Conservation (phyloP, 2,888 invertebrate genomes). For the Hydropsyche betteni region DNA sequence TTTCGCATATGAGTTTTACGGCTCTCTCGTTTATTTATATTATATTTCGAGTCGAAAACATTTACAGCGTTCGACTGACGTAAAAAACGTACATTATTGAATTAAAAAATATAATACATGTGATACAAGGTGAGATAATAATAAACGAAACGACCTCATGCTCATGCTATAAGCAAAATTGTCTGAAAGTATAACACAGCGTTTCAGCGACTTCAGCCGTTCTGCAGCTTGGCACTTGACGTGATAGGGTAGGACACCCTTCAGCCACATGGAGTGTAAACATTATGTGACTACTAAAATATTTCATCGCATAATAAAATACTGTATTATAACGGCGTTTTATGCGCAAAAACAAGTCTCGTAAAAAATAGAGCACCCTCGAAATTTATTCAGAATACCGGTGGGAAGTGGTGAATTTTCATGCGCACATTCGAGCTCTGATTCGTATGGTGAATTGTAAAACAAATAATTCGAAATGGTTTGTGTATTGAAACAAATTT, state of each 20-base stretch:
- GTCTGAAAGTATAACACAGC: not conserved
- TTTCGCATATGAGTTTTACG: too few relatives aligned
- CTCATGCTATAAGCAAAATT: conserved; percentile 20
- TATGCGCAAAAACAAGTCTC: conserved; percentile 17
- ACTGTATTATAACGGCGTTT: conserved; percentile 28
- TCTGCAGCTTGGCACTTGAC: conserved; percentile 32
- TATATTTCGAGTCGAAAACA: too few relatives aligned
- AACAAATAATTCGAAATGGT: too few relatives aligned
- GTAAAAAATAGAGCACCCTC: conserved; percentile 25
- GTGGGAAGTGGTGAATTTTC: too few relatives aligned
- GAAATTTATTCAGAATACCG: conserved; percentile 8
- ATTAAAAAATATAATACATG: too few relatives aligned
- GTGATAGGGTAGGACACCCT: conserved; percentile 31
- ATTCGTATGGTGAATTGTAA: too few relatives aligned
- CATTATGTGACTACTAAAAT: conserved; percentile 27
- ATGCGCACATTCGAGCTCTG: too few relatives aligned
- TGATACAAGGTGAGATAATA: not conserved
- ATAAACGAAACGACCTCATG: conserved; percentile 10
- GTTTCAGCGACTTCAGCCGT: conserved; percentile 20
- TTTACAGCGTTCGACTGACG: too few relatives aligned
- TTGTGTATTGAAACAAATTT: too few relatives aligned
- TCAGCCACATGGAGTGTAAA: conserved; percentile 36
- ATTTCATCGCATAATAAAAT: conserved; percentile 31
- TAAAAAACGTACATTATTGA: too few relatives aligned
- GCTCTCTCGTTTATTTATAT: too few relatives aligned